phyloP scores from a whole-genome alignment of 2,888 invertebrate species.

The Malacosoma neustria region DNA sequence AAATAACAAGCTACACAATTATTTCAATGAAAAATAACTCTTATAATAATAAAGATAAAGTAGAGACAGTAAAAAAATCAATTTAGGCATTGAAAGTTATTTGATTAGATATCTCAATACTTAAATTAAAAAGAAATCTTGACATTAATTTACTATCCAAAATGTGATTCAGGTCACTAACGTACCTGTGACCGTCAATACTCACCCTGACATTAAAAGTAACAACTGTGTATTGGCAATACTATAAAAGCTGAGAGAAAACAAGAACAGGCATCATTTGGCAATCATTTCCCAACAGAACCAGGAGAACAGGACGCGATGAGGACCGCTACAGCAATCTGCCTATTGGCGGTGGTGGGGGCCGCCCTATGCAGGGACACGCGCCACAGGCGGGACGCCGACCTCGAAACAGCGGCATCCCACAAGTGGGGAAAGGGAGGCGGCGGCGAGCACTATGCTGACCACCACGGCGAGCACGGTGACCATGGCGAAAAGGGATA shows the following conservation, averaged over 20 bases:
- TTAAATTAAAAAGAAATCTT: conserved; percentile 10
- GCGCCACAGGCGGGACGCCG: conserved; percentile 54
- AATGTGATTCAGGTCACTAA: conserved; percentile 51
- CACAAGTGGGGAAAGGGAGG: conserved; percentile 70
- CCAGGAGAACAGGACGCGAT: conserved; percentile 43
- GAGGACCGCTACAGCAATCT: conserved; percentile 41
- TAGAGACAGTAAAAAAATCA: too few relatives aligned
- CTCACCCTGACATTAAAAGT: conserved; percentile 66
- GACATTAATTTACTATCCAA: conserved; percentile 7
- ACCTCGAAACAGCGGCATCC: conserved; percentile 68
- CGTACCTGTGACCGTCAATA: conserved; percentile 48
- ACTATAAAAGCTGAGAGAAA: conserved; percentile 66
- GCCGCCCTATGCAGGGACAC: conserved; percentile 63
- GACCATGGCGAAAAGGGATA: conserved; percentile 81
- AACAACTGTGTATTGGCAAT: conserved; percentile 49
- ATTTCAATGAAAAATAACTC: too few relatives aligned
- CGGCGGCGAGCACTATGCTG: conserved; percentile 77
- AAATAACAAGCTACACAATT: too few relatives aligned
- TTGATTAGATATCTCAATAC: too few relatives aligned
- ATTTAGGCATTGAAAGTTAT: too few relatives aligned
- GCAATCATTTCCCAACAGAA: conserved; percentile 55
- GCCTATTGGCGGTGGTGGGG: conserved; percentile 56
- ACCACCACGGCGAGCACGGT: conserved; percentile 77
- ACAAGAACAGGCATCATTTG: conserved; percentile 60
- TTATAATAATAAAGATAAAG: too few relatives aligned